These are phyloP conservation scores for Emmelina monodactyla DNA, from an alignment of 2,888 invertebrate genomes.

Conservation along the genomic window DNA sequence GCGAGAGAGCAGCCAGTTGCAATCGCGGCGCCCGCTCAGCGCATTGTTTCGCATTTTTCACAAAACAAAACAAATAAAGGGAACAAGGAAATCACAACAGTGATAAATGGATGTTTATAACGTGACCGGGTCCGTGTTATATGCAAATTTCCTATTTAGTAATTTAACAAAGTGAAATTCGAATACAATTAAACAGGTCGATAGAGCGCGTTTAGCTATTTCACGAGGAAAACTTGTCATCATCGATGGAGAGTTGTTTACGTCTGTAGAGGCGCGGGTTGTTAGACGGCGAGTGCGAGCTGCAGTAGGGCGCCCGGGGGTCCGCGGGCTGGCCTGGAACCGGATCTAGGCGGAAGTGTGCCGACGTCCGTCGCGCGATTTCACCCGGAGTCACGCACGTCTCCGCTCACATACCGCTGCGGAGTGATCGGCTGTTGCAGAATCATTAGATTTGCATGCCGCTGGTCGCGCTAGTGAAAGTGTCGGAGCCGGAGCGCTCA, in stretches of 20 bases:
- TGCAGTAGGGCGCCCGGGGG: slow-evolving; percentile 9
- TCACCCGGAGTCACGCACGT: slow-evolving; percentile 57
- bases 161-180: slow-evolving; percentile 25
- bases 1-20: slow-evolving; percentile 51
- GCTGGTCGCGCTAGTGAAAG: slow-evolving; percentile 38
- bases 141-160: slow-evolving; percentile 20
- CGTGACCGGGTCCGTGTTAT: neutral
- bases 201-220: neutral
- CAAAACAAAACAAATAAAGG: no score
- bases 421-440: slow-evolving; percentile 35
- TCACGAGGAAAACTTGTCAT: slow-evolving; percentile 2
- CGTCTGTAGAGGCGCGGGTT: neutral
- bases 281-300: slow-evolving; percentile 16
- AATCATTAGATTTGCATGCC: slow-evolving; percentile 33
- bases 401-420: slow-evolving; percentile 29
- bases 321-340: slow-evolving; percentile 22
- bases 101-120: no score
- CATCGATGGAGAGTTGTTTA: slow-evolving; percentile 1
- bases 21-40: slow-evolving; percentile 32
- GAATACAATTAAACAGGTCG: no score
- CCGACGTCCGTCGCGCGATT: slow-evolving; percentile 42
- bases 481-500: slow-evolving; percentile 41
- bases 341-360: slow-evolving; percentile 47
- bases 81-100: no score
- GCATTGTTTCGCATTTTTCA: neutral